These are phyloP conservation scores for Eueremaeus valkanovi DNA, from an alignment of 2,888 invertebrate genomes.

Conservation along the genomic window DNA sequence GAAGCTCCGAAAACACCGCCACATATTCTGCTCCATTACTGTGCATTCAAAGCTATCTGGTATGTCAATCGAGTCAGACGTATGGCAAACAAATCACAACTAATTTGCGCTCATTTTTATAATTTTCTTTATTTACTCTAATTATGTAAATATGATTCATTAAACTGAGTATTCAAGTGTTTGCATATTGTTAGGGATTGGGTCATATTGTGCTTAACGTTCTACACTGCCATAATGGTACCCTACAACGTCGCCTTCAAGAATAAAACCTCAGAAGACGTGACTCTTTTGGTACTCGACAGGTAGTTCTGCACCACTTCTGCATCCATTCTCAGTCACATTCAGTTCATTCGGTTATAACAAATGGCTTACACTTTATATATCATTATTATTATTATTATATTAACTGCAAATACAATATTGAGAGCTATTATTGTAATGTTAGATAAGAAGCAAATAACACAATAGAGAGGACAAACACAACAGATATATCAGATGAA, in stretches of 20 bases:
- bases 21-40: constrained; percentile 98
- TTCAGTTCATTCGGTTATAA: not conserved
- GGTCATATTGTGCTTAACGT: constrained; percentile 98
- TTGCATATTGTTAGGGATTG: constrained; percentile 73
- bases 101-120: not conserved
- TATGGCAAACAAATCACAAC: not conserved
- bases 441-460: not conserved
- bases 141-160: not conserved
- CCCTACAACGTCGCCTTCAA: constrained; percentile 99
- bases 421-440: not conserved
- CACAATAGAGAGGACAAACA: too few relatives aligned
- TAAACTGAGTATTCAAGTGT: constrained; percentile 58
- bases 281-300: constrained; percentile 84
- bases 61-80: not conserved
- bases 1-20: constrained; percentile 99
- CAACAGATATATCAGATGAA: too few relatives aligned
- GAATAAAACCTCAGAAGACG: constrained; percentile 96
- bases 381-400: not conserved
- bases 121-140: not conserved
- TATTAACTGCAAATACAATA: too few relatives aligned
- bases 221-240: constrained; percentile 98
- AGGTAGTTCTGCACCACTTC: constrained; percentile 29
- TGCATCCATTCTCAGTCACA: not conserved
- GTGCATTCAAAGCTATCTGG: constrained; percentile 87
- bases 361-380: not conserved